A percentile compares a stretch with the other conserved stretches of the same genome.
phyloP scores from a whole-genome alignment of 2,888 invertebrate genomes.

The Cephonodes hylas region DNA sequence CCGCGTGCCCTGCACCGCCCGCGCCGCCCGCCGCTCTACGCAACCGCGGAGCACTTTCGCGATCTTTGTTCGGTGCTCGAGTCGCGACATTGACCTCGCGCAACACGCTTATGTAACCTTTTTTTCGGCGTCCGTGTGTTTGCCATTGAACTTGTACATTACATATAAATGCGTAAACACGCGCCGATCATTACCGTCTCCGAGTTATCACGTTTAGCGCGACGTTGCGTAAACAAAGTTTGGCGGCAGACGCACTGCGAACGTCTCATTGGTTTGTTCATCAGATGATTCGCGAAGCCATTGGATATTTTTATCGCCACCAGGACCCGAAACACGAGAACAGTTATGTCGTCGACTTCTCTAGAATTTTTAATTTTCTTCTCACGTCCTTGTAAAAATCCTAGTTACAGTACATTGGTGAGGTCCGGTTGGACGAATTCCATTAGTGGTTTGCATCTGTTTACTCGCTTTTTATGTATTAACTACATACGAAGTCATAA shows the following conservation, averaged over 20 bases:
- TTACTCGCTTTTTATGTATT: neutral
- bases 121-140: constrained; percentile 61
- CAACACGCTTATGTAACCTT: constrained; percentile 61
- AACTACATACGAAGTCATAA: neutral
- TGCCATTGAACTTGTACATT: constrained; percentile 58
- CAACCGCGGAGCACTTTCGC: constrained; percentile 70
- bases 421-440: constrained; percentile 28
- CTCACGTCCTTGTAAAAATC: constrained; percentile 40
- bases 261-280: too few species aligned
- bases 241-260: neutral
- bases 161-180: constrained; percentile 47
- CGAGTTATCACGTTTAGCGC: constrained; percentile 41
- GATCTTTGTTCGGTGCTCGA: constrained; percentile 60
- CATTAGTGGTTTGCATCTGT: constrained; percentile 9
- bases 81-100: constrained; percentile 72
- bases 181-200: constrained; percentile 31
- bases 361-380: constrained; percentile 48
- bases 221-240: constrained; percentile 1
- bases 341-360: constrained; percentile 56
- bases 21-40: neutral
- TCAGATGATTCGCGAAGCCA: constrained; percentile 60
- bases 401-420: constrained; percentile 23
- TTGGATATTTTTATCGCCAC: constrained; percentile 42
- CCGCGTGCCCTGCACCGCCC: constrained; percentile 23
- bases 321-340: constrained; percentile 44